Conservation (phyloP, 2,113 vertebrate species). For the Condylura cristata region DNA sequence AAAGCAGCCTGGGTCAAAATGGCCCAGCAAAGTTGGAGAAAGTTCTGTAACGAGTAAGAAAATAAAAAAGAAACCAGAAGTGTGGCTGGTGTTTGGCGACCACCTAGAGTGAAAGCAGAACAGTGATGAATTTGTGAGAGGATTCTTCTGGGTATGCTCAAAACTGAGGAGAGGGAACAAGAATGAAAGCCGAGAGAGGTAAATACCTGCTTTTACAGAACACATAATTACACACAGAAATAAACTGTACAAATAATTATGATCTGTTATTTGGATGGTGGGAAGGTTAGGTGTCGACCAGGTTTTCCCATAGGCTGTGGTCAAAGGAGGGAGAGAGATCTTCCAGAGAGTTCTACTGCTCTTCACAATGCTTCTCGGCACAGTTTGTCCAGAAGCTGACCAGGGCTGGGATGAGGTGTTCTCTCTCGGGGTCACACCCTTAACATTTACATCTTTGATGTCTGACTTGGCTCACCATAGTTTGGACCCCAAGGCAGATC, state of each 20-base stretch:
- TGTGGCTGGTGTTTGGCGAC: neutral
- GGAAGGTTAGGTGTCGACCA: neutral
- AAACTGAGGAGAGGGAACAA: neutral
- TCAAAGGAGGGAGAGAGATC: neutral
- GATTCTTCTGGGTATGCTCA: neutral
- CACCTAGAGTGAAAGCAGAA: neutral
- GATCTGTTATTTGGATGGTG: neutral
- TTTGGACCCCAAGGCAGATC: neutral
- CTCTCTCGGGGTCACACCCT: neutral
- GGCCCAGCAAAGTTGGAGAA: neutral
- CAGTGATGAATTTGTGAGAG: neutral
- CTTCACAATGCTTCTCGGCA: neutral
- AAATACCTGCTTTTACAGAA: neutral
- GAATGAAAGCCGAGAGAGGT: neutral
- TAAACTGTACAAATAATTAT: neutral
- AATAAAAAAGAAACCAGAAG: neutral
- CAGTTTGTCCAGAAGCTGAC: neutral
- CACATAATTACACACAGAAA: neutral
- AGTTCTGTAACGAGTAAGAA: neutral
- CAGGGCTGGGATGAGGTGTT: neutral
- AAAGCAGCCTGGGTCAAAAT: neutral
- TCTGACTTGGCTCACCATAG: neutral
- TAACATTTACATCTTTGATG: neutral
- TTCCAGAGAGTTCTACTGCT: neutral
- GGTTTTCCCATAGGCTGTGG: neutral